Evolutionary conservation across 2,113 vertebrate genomes (phyloP).

Genomic region (Hyla sarda): DNA sequence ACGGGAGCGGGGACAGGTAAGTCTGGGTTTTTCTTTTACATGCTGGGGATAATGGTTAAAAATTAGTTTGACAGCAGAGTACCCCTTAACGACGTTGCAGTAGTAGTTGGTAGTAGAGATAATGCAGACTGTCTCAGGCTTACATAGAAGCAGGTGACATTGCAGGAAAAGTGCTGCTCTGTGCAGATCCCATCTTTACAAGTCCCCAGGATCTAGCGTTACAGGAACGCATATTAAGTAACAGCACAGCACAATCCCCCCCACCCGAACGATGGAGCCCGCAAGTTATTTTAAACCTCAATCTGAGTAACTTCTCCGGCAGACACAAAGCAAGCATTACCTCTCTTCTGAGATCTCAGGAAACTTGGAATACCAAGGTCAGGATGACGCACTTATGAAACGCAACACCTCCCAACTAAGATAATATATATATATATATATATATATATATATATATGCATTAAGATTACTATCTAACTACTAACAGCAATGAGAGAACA

Average conservation of each 20-base stretch:
- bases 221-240: conserved; percentile 40
- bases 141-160: conserved; percentile 27
- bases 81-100: neutral
- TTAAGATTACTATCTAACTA: no score
- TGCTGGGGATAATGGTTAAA: no score
- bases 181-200: conserved; percentile 29
- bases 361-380: conserved; percentile 18
- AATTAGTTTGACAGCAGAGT: no score
- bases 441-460: no score
- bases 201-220: conserved; percentile 27
- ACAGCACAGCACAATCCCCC: conserved; percentile 15
- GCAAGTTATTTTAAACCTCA: conserved; percentile 22
- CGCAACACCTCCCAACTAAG: neutral
- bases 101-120: neutral
- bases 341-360: neutral
- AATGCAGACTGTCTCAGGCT: neutral
- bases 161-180: conserved; percentile 8
- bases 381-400: neutral
- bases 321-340: neutral
- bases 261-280: neutral
- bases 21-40: no score
- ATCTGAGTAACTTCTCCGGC: neutral
- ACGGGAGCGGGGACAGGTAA: no score
- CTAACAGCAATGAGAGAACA: neutral
- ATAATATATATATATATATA: neutral